Evolutionary conservation across 2,113 vertebrate species (phyloP), one percentile per base, ranked within the genome.

Genomic region (zebrafish (Danio rerio)): DNA sequence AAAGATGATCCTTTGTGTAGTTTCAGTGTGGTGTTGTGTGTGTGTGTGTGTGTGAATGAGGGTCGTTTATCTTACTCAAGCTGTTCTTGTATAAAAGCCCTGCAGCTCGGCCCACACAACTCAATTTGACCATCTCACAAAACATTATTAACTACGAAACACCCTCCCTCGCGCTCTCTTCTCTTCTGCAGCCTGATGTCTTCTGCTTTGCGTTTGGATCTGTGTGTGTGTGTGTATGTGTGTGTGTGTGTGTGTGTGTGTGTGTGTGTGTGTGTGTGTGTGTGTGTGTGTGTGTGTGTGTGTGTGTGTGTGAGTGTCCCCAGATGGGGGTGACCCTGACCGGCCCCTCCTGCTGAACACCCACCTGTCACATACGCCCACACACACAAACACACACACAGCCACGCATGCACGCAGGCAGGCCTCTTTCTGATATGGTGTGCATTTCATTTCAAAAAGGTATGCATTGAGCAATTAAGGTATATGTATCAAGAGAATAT

Each of bases 61-160:
- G 92, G 93, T 94, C 95, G 95, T 96, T 96, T 95, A 95, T 96
- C 95, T 96, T 96, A 95, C 96, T 96, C 94, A 96, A 96, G 95
- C 94, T 93, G 94, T 96, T 94, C 95, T 95, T 95, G 96, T 96
- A 96, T 94, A 94, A 95, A 95, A 95, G 94, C 94, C 95, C 95
- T 93, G 94, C 95, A 94, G 95, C 95, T 94, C 94, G 95, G 94
- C 95, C 94, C 82, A 77, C 85, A 94, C 92, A 96, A 94, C 92
- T 93, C 92, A 95, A 95, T 96, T 95, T 96, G 94, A 82, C 94
- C 94, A 83, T 88, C 88, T 86, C 91, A 94, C 82, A 95, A 91
- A 92, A 93, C 94, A 95, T 96, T 95, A 95, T 80, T 69, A 66
- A 56, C 66, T 80, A 56, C n/a, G 13, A 56, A 58, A 58, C 74